Evolutionary conservation across 2,888 invertebrate genomes (phyloP), one percentile per base, ranked within the genome.

Genomic region (Eudemis profundana): DNA sequence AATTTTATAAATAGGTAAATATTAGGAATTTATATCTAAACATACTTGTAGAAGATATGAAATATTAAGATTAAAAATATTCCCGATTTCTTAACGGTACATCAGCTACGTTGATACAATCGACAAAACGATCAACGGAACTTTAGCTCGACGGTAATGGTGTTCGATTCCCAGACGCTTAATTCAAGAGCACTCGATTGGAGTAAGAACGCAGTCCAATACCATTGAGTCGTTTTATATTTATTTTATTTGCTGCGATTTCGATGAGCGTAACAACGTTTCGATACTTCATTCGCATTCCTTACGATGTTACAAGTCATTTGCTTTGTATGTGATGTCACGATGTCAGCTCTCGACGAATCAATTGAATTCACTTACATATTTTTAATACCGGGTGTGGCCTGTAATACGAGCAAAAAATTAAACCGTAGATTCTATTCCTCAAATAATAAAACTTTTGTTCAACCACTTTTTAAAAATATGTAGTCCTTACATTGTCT

Each of bases 181-280:
- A 65, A 65, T 65, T 81, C 79, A 74, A 84, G 83, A 68, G 78
- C 78, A 66, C 78, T 84, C 72, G 68, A 74, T 66, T 72, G 66
- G 72, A 78, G 74, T 72, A 71, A 71, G 69, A 67, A 50, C 62
- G 70, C 71, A 70, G 66, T 74, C 68, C 64, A 65, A 59, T 23
- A 65, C 29, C 42, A 59, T 60, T 40, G 59, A 59, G n/a, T 65
- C 46, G 51, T 60, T 60, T 65, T 53, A 60, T 53, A 60, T 65
- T 65, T 65, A 65, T 65, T 65, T 60, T 60, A 65, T 60, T 65
- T 46, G 38, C 51, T 65, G 65, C 53, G 53, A 65, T 60, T 65
- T 60, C 51, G 44, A 61, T 61, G 64, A 65, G 51, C 53, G 47
- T 47, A 64, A 59, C 64, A 42, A 44, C 42, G 46, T 47, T 60